Conservation (phyloP, 2,797 vertebrate genomes). For the Cephalopachus bancanus region DNA sequence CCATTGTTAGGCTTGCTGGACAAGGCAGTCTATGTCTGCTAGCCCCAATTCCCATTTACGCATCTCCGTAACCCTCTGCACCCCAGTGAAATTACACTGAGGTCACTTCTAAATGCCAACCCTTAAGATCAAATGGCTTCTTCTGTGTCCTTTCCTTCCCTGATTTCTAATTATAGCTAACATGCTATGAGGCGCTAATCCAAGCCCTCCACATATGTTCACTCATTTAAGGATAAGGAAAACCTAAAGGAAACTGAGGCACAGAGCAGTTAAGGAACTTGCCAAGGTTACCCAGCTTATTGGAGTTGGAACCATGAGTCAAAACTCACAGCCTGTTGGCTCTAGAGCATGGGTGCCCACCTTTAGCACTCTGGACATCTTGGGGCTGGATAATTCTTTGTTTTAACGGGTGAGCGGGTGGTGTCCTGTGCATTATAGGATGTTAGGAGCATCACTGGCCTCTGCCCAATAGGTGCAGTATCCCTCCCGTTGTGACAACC, state of each 20-base stretch:
- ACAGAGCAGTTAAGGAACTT: background rate
- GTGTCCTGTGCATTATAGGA: background rate
- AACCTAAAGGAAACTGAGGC: background rate
- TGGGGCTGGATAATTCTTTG: background rate
- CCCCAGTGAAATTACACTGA: fast-evolving
- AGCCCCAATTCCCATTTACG: background rate
- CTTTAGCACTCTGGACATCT: background rate
- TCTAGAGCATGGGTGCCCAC: background rate
- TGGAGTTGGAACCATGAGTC: background rate
- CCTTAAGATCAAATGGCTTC: background rate
- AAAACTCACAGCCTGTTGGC: background rate
- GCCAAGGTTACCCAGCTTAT: background rate
- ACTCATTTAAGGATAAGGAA: background rate
- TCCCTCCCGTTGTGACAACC: background rate
- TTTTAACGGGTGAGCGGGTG: no score
- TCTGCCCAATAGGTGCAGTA: background rate
- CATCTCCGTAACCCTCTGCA: background rate
- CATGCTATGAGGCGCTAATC: background rate
- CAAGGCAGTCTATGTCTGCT: background rate
- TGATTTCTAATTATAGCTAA: background rate
- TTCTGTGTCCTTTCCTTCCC: background rate
- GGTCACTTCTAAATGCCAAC: background rate
- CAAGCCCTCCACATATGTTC: background rate
- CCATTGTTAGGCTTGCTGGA: background rate
- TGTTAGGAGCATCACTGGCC: background rate